Conservation (phyloP, 2,113 vertebrate species). For the Jacana jacana region DNA sequence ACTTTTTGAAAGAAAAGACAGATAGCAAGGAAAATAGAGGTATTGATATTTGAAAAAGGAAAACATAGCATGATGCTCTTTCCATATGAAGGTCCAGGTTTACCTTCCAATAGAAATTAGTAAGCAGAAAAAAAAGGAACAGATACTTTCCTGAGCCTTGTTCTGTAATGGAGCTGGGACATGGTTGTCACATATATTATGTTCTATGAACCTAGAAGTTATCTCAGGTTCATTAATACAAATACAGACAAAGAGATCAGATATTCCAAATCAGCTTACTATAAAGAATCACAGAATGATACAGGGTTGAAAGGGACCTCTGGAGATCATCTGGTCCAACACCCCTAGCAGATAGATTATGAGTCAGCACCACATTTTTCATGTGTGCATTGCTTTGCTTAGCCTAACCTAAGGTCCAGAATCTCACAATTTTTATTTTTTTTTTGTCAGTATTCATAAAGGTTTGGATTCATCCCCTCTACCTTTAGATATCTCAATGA, state of each 20-base stretch:
- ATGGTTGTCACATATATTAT: not conserved
- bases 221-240: not conserved
- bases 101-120: not conserved
- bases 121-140: not conserved
- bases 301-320: no score
- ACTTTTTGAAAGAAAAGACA: not conserved
- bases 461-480: not conserved
- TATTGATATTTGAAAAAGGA: not conserved
- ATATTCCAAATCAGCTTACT: not conserved
- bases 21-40: rapidly evolving
- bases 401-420: not conserved
- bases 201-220: not conserved
- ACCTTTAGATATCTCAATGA: not conserved
- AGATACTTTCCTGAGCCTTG: not conserved
- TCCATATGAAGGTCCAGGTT: not conserved
- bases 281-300: not conserved
- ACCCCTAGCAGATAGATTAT: not conserved
- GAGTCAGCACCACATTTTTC: not conserved
- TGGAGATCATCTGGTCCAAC: no score
- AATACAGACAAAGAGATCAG: not conserved
- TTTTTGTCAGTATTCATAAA: not conserved
- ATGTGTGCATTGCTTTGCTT: not conserved
- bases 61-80: not conserved
- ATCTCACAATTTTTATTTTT: not conserved
- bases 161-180: not conserved